These are phyloP conservation scores for Rhadina sibilatrix DNA, from an alignment of 2,113 vertebrate species.

Conservation along the genomic window DNA sequence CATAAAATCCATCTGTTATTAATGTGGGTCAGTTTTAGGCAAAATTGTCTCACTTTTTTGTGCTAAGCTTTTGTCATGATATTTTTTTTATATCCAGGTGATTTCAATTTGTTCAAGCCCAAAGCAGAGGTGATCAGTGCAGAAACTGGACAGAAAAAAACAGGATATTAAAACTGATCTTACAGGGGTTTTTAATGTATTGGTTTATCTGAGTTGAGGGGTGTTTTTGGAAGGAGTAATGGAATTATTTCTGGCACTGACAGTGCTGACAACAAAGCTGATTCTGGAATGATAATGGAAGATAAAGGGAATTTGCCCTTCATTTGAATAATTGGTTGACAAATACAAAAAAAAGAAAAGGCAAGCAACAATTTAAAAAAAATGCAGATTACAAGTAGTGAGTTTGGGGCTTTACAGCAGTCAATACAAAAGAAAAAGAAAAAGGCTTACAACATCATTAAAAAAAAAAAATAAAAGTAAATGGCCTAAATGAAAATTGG, in stretches of 20 bases:
- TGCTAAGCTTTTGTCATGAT: not conserved
- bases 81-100: not conserved
- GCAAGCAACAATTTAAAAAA: conserved; percentile 2
- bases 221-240: not conserved
- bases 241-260: conserved; percentile 19
- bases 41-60: not conserved
- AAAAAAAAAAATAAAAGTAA: not conserved
- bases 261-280: not conserved
- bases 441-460: conserved; percentile 3
- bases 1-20: not conserved
- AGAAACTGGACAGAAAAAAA: not conserved
- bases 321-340: conserved; percentile 24
- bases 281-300: not conserved
- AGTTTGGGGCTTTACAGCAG: not conserved
- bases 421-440: not conserved
- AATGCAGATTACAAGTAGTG: not conserved
- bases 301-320: not conserved
- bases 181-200: not conserved
- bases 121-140: not conserved
- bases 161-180: not conserved
- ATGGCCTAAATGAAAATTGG: not conserved
- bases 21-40: not conserved
- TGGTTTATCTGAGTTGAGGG: not conserved
- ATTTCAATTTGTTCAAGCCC: not conserved
- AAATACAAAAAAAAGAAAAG: not conserved